phyloP scores from a whole-genome alignment of 2,888 invertebrate genomes.

The Galeopsomyia nigrocyanea region DNA sequence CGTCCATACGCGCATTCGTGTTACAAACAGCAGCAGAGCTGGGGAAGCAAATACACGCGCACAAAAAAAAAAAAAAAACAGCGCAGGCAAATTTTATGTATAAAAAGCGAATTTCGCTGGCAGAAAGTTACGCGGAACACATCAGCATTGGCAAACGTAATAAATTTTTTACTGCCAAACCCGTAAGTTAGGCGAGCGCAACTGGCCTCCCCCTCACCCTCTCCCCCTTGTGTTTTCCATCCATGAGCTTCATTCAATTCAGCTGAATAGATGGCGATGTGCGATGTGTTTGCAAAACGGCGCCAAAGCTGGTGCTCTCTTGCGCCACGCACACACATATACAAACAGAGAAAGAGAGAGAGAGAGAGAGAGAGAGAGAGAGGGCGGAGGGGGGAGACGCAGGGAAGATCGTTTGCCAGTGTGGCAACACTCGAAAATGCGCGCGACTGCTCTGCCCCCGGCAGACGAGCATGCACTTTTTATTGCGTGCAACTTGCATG shows the following conservation, averaged over 20 bases:
- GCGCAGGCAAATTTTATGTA: background rate
- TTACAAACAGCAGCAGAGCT: background rate
- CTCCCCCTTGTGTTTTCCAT: background rate
- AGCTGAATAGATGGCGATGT: conserved; percentile 20
- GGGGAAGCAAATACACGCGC: too few species aligned
- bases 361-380: too few species aligned
- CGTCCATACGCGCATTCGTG: too few species aligned
- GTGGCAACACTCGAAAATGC: conserved; percentile 40
- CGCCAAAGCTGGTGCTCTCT: background rate
- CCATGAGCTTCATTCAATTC: too few species aligned
- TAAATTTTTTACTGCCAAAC: conserved; percentile 32
- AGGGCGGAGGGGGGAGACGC: too few species aligned
- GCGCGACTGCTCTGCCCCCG: conserved; percentile 45
- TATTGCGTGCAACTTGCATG: conserved; percentile 58
- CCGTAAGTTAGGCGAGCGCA: background rate
- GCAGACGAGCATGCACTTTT: conserved; percentile 57
- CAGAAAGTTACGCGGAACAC: conserved; percentile 10
- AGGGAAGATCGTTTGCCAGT: background rate
- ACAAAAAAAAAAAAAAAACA: conserved; percentile 3
- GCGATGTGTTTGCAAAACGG: background rate
- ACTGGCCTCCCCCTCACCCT: background rate
- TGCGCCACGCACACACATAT: too few species aligned
- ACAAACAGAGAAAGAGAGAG: too few species aligned
- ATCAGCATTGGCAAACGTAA: background rate
- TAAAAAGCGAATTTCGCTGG: background rate